Evolutionary conservation across 2,797 vertebrate species (phyloP).

Genomic region (Helarctos malayanus): DNA sequence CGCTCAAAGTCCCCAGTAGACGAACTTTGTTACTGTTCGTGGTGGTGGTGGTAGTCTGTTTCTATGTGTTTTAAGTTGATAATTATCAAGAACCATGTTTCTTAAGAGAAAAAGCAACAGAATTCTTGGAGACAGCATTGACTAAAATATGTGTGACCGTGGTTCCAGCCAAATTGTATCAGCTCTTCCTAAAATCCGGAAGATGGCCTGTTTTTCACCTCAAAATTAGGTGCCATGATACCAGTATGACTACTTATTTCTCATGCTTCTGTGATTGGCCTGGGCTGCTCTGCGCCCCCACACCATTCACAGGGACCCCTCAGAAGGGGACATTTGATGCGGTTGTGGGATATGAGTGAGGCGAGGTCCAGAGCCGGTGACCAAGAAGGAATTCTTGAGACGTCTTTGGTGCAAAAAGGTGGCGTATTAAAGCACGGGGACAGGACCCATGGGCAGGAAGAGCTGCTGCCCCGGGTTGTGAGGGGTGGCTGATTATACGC

Average conservation of each 20-base stretch:
- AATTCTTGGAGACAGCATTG: not conserved
- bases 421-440: no score
- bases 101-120: not conserved
- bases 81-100: not conserved
- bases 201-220: not conserved
- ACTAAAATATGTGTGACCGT: not conserved
- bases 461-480: no score
- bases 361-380: no score
- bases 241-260: not conserved
- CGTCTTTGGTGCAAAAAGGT: no score
- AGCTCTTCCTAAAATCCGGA: not conserved
- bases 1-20: not conserved
- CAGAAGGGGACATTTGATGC: no score
- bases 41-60: fast-evolving
- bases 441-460: no score
- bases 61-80: not conserved
- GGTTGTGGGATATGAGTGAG: no score
- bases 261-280: no score
- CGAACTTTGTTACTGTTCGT: fast-evolving
- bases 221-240: not conserved
- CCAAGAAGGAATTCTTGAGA: no score
- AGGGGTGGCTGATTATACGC: no score
- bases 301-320: fast-evolving
- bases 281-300: fast-evolving
- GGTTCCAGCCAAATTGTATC: not conserved